Evolutionary conservation across 37 sponge, comb jelly and placozoan species (phyloP).

Genomic region (Ianthella basta): DNA sequence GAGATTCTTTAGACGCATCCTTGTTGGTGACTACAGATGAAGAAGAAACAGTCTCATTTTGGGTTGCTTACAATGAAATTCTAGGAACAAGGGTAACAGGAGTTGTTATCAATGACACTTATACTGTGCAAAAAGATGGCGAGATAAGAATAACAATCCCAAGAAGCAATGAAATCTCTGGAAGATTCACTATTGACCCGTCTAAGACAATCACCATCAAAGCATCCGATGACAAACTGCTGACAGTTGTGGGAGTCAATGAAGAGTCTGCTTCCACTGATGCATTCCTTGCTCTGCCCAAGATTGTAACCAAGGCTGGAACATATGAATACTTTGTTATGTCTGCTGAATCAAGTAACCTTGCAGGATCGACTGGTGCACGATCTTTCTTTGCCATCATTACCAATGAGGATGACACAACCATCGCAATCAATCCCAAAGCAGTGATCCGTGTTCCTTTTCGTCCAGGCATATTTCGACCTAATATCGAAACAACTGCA

Average conservation of each 20-base stretch:
- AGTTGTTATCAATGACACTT: background rate
- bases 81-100: background rate
- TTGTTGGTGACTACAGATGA: constrained; percentile 34
- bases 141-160: background rate
- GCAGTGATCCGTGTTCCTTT: no score
- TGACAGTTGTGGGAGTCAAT: constrained; percentile 45
- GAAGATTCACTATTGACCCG: background rate
- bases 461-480: background rate
- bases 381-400: constrained; percentile 30
- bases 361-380: background rate
- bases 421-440: background rate
- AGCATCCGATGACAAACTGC: background rate
- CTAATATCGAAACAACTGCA: background rate
- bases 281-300: constrained; percentile 55
- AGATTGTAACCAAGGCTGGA: constrained; percentile 2
- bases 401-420: constrained; percentile 32
- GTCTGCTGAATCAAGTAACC: background rate
- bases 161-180: background rate
- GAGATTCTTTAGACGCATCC: background rate
- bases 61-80: background rate
- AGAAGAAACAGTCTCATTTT: background rate
- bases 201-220: background rate
- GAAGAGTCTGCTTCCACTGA: constrained; percentile 38
- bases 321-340: constrained; percentile 30
- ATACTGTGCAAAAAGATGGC: background rate